A percentile compares a stretch with the other conserved stretches of the same genome.
phyloP scores from a whole-genome alignment of 2,888 invertebrate genomes.

The Brachylomia viminalis region DNA sequence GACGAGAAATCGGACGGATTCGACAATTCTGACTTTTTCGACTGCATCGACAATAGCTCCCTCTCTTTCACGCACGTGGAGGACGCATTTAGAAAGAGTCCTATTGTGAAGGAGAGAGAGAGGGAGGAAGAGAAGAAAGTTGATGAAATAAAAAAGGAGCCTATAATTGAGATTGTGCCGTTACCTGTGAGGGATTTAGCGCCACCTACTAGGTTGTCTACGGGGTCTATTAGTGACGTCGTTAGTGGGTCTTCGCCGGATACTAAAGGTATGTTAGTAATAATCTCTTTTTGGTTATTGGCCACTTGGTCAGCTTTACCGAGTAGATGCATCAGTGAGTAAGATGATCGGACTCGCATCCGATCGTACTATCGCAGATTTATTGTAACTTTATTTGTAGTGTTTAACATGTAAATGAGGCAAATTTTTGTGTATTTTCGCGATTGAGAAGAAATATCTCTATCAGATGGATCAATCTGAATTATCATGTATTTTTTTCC shows the following conservation, averaged over 20 bases:
- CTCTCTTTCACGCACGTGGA: slow-evolving; percentile 88
- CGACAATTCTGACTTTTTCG: slow-evolving; percentile 88
- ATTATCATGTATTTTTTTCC: no score
- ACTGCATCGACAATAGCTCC: slow-evolving; percentile 89
- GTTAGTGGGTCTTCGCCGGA: slow-evolving; percentile 92
- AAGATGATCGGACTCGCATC: not conserved
- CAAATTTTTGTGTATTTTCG: no score
- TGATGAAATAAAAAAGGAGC: slow-evolving; percentile 72
- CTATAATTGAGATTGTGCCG: slow-evolving; percentile 70
- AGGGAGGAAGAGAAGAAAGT: slow-evolving; percentile 82
- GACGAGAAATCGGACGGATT: slow-evolving; percentile 89
- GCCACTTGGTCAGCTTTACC: not conserved
- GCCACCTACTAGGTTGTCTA: slow-evolving; percentile 90
- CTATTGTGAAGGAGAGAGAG: slow-evolving; percentile 82
- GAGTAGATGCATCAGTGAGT: not conserved
- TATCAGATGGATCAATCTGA: no score
- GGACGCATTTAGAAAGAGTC: slow-evolving; percentile 88
- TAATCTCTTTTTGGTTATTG: not conserved
- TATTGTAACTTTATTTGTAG: no score
- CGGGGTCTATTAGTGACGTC: slow-evolving; percentile 92
- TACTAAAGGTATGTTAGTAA: slow-evolving; percentile 83
- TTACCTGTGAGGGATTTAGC: slow-evolving; percentile 71
- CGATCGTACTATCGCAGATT: no score
- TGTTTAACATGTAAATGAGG: no score
- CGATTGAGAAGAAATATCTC: no score